phyloP scores from a whole-genome alignment of 1,140 invertebrate genomes.

The Lepidurus couesii region DNA sequence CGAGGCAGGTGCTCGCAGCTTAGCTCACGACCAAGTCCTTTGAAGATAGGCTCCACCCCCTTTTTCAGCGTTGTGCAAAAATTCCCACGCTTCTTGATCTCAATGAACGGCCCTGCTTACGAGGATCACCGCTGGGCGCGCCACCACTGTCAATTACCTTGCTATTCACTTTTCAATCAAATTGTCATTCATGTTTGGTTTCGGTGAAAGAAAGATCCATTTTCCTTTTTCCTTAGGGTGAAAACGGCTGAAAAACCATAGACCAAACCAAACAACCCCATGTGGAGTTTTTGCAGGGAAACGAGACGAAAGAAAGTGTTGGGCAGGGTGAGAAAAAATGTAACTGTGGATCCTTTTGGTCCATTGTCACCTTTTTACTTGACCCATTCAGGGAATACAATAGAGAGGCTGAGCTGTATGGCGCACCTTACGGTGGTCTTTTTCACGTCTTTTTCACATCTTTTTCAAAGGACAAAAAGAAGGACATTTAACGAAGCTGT shows the following conservation, averaged over 20 bases:
- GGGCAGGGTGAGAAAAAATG: not conserved
- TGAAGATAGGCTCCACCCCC: not conserved
- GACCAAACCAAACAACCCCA: conserved; percentile 17
- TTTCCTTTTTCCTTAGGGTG: not conserved
- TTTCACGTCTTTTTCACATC: no score
- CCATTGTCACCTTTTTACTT: conserved; percentile 14
- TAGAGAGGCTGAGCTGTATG: conserved; percentile 6
- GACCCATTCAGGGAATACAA: not conserved
- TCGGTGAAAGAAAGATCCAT: not conserved
- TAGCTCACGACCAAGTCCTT: conserved; percentile 8
- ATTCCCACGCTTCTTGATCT: conserved; percentile 17
- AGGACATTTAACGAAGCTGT: not conserved
- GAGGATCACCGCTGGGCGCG: not conserved
- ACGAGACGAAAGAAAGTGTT: not conserved
- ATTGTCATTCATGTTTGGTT: conserved; percentile 19
- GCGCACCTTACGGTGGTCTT: not conserved
- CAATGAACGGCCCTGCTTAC: not conserved
- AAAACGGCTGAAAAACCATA: not conserved
- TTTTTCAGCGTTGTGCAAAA: not conserved
- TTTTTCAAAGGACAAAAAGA: not conserved
- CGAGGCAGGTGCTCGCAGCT: not conserved
- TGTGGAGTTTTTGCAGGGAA: conserved; percentile 9
- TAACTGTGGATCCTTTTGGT: conserved; percentile 6
- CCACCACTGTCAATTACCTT: conserved; percentile 12
- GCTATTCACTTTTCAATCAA: conserved; percentile 14